These are phyloP conservation scores for Heteractis magnifica DNA, from an alignment of 92 coral and sea anemone species.

Conservation along the genomic window DNA sequence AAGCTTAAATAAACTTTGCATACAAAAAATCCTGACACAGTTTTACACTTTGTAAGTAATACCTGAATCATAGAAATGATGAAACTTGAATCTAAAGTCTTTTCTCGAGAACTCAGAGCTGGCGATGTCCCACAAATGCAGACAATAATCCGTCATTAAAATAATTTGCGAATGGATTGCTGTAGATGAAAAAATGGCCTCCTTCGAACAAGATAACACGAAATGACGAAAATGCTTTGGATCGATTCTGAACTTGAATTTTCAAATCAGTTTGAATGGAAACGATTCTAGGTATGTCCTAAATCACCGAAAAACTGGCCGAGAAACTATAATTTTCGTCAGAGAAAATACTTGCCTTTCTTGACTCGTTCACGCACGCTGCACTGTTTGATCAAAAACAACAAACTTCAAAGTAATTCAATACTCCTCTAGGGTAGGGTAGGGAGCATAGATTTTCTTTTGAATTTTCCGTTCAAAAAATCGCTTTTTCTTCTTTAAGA, in stretches of 20 bases:
- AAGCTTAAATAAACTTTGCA: too few relatives aligned
- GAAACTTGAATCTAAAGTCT: neutral
- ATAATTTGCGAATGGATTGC: neutral
- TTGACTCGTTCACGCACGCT: conserved; percentile 1
- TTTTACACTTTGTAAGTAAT: neutral
- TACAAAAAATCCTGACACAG: too few relatives aligned
- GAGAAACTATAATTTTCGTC: neutral
- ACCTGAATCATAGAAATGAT: neutral
- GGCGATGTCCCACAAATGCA: neutral
- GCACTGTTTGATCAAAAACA: conserved; percentile 11
- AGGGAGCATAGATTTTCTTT: neutral
- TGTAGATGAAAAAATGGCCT: neutral
- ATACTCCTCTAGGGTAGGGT: conserved; percentile 7
- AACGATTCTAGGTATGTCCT: neutral
- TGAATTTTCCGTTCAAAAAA: neutral
- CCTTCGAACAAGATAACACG: neutral
- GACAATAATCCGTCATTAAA: neutral
- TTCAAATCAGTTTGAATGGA: neutral
- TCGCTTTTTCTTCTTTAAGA: neutral
- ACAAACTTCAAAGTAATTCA: conserved; percentile 2
- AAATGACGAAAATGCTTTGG: neutral
- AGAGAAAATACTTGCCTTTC: neutral
- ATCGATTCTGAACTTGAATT: neutral
- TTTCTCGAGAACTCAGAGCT: neutral
- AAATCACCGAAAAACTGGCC: neutral